Base-by-base conservation (phyloP, 2,797 vertebrate genomes). In the Peromyscus melanophrys region DNA sequence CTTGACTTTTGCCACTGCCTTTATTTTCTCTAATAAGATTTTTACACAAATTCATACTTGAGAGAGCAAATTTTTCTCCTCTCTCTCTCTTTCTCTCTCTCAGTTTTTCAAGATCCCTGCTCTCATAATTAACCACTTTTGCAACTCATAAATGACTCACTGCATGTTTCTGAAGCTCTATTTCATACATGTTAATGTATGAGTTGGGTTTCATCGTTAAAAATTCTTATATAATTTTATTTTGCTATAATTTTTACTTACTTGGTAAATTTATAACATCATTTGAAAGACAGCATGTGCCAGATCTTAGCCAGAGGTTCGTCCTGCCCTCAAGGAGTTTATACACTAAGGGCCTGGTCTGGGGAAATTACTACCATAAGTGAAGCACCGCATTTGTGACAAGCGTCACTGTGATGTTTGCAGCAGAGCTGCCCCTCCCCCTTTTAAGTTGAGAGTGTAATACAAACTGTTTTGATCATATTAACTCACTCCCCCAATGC, bases 161-260 rank as follows among this genome's bases (percentile, higher is more conserved):
- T 88, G 12, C 43, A 52, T 71, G 12, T 27, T 69, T 55, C 43
- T n/a, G 43, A 86, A 34, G 16, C 6, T 77, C 31, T 92, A 0
- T 89, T 89, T 95, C 49, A 65, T 85, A 52, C 25, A 63, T 43
- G n/a, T 34, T 90, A 40, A 83, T 69, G 34, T 7, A 9, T 86
- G 29, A 77, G 57, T 91, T 92, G 78, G 13, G 83, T 95, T 83
- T 95, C 69, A 61, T 37, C 34, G 63, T 78, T 92, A 59, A 55
- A 55, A 55, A 55, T 55, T 89, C 21, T 82, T 81, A 25, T 69
- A 1, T 95, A 7, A 82, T 43, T 94, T 90, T 76, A 40, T 76
- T 85, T 94, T 89, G 57, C 40, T 89, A 17, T 94, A 76, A 37
- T 57, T 94, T 92, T 90, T 85, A 21, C 37, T 81, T 81, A 55